Conservation (phyloP, 2,797 vertebrate species). For the Margarornis squamiger region DNA sequence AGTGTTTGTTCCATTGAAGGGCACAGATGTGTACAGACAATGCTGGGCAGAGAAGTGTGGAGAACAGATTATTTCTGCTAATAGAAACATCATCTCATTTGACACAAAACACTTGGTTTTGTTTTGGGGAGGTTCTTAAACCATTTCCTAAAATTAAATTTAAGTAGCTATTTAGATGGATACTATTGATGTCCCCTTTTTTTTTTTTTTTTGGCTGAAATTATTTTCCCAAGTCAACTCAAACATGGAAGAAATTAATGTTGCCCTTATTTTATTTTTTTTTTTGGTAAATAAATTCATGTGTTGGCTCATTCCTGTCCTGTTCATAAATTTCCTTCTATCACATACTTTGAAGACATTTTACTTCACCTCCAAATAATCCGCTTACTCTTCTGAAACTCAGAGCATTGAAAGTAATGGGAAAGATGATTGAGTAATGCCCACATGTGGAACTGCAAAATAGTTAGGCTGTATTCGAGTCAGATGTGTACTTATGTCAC, state of each 20-base stretch:
- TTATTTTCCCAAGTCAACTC: not conserved
- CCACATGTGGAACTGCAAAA: not conserved
- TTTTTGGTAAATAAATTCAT: not conserved
- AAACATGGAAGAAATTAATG: not conserved
- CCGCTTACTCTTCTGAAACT: not conserved
- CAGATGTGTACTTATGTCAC: not conserved
- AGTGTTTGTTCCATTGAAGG: fast-evolving
- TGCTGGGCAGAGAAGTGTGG: not conserved
- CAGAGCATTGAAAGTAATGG: not conserved
- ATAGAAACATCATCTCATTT: not conserved
- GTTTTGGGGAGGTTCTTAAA: not conserved
- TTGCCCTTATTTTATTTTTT: not conserved
- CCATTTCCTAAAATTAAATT: not conserved
- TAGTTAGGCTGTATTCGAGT: not conserved
- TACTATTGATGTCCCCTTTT: not conserved
- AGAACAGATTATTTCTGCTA: not conserved
- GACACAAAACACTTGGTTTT: not conserved
- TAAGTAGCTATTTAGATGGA: not conserved
- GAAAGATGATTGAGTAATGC: not conserved
- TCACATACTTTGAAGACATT: not conserved
- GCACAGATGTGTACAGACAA: not conserved
- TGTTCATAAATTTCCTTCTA: not conserved
- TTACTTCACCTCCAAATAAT: not conserved
- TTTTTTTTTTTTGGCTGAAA: not conserved
- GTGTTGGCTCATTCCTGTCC: not conserved